Evolutionary conservation across 2,888 invertebrate genomes (phyloP).

Genomic region (Sarcophaga caerulescens): DNA sequence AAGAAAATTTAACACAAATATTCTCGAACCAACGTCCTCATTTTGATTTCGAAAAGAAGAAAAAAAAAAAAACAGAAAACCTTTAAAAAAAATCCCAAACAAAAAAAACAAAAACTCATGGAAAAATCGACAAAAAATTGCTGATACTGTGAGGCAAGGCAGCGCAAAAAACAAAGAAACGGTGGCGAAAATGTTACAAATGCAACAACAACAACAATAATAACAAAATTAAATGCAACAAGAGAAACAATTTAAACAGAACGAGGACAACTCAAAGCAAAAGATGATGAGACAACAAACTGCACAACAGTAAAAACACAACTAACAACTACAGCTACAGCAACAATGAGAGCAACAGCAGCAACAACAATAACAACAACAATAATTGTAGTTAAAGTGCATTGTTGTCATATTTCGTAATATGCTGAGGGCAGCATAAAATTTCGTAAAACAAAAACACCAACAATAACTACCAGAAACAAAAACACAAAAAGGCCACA

Average conservation of each 20-base stretch:
- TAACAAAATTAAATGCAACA: constrained; percentile 58
- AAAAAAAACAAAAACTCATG: constrained; percentile 49
- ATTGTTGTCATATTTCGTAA: constrained; percentile 80
- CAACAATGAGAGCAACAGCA: constrained; percentile 55
- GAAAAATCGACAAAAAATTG: constrained; percentile 57
- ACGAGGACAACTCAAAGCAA: constrained; percentile 66
- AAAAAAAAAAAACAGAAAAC: not conserved
- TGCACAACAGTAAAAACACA: constrained; percentile 32
- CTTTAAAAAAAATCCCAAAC: not conserved
- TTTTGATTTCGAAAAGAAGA: not conserved
- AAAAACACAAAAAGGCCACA: constrained; percentile 51
- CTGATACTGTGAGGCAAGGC: constrained; percentile 55
- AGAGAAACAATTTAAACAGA: constrained; percentile 61
- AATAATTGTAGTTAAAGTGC: constrained; percentile 72
- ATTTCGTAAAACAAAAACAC: constrained; percentile 62
- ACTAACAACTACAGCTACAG: constrained; percentile 44
- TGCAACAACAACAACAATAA: constrained; percentile 22
- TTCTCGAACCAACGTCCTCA: no score
- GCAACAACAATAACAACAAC: constrained; percentile 48
- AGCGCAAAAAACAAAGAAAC: constrained; percentile 40
- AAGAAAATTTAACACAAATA: no score
- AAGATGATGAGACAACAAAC: constrained; percentile 63
- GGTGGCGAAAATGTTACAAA: constrained; percentile 40
- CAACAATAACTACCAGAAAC: constrained; percentile 38
- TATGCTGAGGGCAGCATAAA: constrained; percentile 72